A percentile compares a stretch with the other conserved stretches of the same genome.
Evolutionary conservation across 2,113 vertebrate species (phyloP).

Genomic region (Tamias sibiricus): DNA sequence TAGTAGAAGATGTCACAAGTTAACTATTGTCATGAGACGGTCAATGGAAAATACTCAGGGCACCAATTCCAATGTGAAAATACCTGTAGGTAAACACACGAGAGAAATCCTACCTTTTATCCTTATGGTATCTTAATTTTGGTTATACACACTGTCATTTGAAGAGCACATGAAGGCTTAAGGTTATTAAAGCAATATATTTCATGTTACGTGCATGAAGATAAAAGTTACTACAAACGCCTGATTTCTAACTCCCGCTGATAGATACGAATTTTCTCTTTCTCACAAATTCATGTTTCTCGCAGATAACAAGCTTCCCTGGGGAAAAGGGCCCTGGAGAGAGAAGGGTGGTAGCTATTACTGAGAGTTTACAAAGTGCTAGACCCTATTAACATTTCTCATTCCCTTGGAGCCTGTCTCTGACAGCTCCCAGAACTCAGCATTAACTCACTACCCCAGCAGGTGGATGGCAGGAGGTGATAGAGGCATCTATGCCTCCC

Average conservation of each 20-base stretch:
- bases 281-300: constrained; percentile 60
- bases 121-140: constrained; percentile 43
- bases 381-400: constrained; percentile 61
- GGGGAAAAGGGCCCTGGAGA: constrained; percentile 57
- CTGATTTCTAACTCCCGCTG: constrained; percentile 61
- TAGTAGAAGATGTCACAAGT: neutral
- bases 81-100: neutral
- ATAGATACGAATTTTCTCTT: constrained; percentile 66
- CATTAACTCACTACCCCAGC: neutral
- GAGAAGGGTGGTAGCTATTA: constrained; percentile 44
- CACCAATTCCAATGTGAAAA: neutral
- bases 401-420: constrained; percentile 21
- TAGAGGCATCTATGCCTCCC: neutral
- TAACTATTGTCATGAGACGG: neutral
- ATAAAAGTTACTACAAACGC: constrained; percentile 66
- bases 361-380: constrained; percentile 56
- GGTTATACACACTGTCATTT: constrained; percentile 45
- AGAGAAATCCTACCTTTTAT: constrained; percentile 46
- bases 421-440: constrained; percentile 32
- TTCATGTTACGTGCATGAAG: constrained; percentile 44
- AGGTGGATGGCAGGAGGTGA: neutral
- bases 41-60: neutral
- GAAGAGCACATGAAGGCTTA: constrained; percentile 47
- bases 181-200: constrained; percentile 59
- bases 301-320: constrained; percentile 74